A percentile compares a stretch with the other conserved stretches of the same genome.
Evolutionary conservation across 2,888 invertebrate species (phyloP).

Genomic region (Cephus nigrinus): DNA sequence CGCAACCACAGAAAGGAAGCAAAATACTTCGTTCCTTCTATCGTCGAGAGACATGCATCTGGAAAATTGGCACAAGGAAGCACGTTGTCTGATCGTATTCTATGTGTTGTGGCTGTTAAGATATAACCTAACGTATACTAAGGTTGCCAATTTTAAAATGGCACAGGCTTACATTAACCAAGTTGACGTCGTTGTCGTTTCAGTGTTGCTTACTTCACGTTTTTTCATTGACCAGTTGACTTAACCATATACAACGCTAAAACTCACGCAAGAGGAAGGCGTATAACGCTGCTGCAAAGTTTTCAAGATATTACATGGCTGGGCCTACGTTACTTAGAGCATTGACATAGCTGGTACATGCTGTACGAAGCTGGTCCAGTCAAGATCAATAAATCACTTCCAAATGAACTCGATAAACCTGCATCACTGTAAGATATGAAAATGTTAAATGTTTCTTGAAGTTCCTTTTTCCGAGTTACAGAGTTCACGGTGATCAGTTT

Average conservation of each 20-base stretch:
- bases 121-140: not conserved
- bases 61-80: constrained; percentile 7
- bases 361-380: not conserved
- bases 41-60: constrained; percentile 17
- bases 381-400: not conserved
- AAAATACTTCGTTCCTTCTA: constrained; percentile 20
- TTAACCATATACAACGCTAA: not conserved
- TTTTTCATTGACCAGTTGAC: constrained; percentile 14
- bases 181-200: constrained; percentile 18
- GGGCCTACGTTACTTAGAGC: not conserved
- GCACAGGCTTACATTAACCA: not conserved
- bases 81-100: constrained; percentile 30
- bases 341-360: not conserved
- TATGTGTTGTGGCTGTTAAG: constrained; percentile 2
- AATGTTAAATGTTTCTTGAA: not conserved
- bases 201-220: constrained; percentile 30
- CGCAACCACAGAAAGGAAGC: not conserved
- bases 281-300: not conserved
- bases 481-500: not conserved
- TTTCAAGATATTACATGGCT: not conserved
- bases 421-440: not conserved
- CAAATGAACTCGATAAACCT: no score
- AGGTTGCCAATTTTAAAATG: not conserved
- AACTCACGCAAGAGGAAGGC: not conserved
- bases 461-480: not conserved